A percentile compares a stretch with the other conserved stretches of the same genome.
phyloP scores from a whole-genome alignment of 2,888 invertebrate genomes.

The Barypeithes pellucidus region DNA sequence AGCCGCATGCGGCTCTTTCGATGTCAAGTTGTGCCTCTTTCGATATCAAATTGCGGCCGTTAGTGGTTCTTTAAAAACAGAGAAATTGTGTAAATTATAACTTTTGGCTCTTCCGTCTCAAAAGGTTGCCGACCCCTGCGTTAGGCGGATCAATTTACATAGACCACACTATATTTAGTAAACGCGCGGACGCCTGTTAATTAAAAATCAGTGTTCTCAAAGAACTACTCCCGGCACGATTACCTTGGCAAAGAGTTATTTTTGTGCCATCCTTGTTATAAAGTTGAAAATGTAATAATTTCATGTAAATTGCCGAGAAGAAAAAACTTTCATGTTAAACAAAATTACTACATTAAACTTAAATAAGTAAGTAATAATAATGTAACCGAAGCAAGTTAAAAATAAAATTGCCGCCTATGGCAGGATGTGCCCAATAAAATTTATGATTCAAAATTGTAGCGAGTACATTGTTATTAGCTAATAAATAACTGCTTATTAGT shows the following conservation, averaged over 20 bases:
- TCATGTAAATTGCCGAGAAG: not conserved
- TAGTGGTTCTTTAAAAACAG: no score
- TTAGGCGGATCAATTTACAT: not conserved
- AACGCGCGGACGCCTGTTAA: no score
- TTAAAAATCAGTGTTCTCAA: no score
- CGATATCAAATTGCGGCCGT: no score
- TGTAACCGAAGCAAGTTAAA: not conserved
- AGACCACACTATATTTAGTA: not conserved
- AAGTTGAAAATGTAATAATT: not conserved
- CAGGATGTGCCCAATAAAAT: constrained; percentile 26
- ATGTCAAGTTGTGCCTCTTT: no score
- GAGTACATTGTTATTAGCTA: constrained; percentile 23
- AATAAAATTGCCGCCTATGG: not conserved
- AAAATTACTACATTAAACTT: not conserved
- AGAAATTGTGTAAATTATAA: no score
- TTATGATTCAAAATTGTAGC: constrained; percentile 28
- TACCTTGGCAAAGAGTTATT: no score
- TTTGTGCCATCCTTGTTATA: no score
- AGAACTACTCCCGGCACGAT: no score
- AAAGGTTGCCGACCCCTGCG: no score
- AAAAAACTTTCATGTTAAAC: not conserved
- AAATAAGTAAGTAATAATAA: constrained; percentile 1
- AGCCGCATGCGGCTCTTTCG: no score
- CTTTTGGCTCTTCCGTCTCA: no score
- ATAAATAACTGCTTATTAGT: constrained; percentile 26